Evolutionary conservation across 2,888 invertebrate species (phyloP).

Genomic region (Pelosia muscerda): DNA sequence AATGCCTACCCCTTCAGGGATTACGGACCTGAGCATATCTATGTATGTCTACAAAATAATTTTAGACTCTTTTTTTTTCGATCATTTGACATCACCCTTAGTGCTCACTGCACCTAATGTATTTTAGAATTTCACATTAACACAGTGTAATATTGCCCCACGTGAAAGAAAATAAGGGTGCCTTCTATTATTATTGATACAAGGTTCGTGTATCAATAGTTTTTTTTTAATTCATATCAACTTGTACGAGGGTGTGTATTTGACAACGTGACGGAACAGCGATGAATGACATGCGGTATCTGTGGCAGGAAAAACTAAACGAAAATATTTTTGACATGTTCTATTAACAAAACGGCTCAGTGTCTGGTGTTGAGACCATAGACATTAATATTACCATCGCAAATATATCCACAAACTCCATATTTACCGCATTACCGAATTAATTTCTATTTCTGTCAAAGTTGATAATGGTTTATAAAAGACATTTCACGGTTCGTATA

Average conservation of each 20-base stretch:
- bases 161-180: conserved; percentile 12
- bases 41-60: too few relatives aligned
- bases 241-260: conserved; percentile 39
- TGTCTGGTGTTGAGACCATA: too few relatives aligned
- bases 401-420: too few relatives aligned
- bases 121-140: background rate
- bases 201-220: conserved; percentile 18
- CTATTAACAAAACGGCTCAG: background rate
- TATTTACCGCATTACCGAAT: too few relatives aligned
- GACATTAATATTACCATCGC: too few relatives aligned
- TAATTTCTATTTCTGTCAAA: too few relatives aligned
- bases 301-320: conserved; percentile 35
- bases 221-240: conserved; percentile 41
- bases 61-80: too few relatives aligned
- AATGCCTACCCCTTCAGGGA: too few relatives aligned
- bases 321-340: conserved; percentile 25
- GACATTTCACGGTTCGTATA: too few relatives aligned
- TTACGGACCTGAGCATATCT: too few relatives aligned
- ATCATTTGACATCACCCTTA: too few relatives aligned
- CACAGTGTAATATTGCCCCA: background rate
- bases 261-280: conserved; percentile 44
- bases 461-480: too few relatives aligned
- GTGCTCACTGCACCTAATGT: background rate
- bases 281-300: conserved; percentile 52
- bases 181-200: conserved; percentile 21